These are phyloP conservation scores for Formicarius rufipectus DNA, from an alignment of 2,113 vertebrate genomes.

Conservation along the genomic window DNA sequence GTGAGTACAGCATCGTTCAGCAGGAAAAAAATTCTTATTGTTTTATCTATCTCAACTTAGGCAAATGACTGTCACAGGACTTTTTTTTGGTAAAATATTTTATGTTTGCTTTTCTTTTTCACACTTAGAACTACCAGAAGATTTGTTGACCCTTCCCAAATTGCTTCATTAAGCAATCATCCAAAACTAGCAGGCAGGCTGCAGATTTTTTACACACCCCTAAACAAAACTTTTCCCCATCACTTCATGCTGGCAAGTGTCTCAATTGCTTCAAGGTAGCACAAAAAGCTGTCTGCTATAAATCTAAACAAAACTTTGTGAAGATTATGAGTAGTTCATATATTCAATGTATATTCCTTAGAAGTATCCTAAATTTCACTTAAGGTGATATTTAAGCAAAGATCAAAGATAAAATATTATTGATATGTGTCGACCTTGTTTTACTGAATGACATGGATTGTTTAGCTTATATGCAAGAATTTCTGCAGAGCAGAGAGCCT, in stretches of 20 bases:
- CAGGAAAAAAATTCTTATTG: neutral
- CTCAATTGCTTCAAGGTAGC: neutral
- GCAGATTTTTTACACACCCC: neutral
- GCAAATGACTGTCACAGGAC: neutral
- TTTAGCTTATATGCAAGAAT: neutral
- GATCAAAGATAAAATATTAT: neutral
- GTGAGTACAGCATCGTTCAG: neutral
- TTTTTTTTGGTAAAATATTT: neutral
- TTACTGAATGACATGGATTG: neutral
- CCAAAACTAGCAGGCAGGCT: neutral
- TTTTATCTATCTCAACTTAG: neutral
- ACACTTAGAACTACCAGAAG: neutral
- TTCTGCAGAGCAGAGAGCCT: neutral
- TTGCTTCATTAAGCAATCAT: neutral
- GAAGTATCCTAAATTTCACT: neutral
- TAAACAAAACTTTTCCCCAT: neutral
- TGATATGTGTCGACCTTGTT: neutral
- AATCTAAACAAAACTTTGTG: neutral
- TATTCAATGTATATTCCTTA: neutral
- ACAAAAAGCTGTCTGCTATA: neutral
- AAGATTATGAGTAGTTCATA: neutral
- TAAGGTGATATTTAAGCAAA: neutral
- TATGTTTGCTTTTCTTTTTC: neutral
- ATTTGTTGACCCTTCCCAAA: neutral
- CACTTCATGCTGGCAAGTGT: neutral